Base-by-base conservation (phyloP, 1,140 invertebrate species). In the Drosophila nigrodunni region DNA sequence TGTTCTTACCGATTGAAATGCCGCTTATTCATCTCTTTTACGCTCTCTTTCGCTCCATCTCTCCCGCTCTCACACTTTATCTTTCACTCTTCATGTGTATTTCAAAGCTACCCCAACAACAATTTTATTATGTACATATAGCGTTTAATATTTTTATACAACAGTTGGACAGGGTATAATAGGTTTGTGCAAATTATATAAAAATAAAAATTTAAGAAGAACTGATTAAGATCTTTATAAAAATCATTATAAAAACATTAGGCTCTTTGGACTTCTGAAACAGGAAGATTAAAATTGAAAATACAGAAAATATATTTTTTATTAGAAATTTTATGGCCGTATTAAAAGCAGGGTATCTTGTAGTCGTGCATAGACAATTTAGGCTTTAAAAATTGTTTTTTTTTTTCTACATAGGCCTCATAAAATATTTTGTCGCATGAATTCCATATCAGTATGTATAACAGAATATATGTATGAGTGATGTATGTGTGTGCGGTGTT, bases 61-160 rank as follows among this genome's bases (percentile, higher is more conserved):
- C 5, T 15, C n/a, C 13, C 6, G 11, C 13, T 35, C 52, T 64
- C 43, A 30, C 52, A 13, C 7, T 34, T 10, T 35, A 13, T 37
- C 8, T 21, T 6, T 35, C n/a, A 13, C 7, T 11, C 13, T 35
- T 34, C 3, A 5, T 64, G 43, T 30, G 58, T 44, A 72, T 76
- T 78, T 66, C 35, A 73, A 72, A 72, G 67, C 77, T 81, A 76
- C 64, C 79, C 79, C 77, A 81, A 81, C 65, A 77, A 61, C 60
- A 62, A 77, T 70, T 70, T 73, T 77, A 65, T 74, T 81, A 52
- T 73, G 69, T 73, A 78, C 55, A 72, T 66, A 66, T 60, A 60
- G 47, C 54, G 55, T 67, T 76, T 58, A 69, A 78, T 75, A 67
- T 71, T 65, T 76, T 43, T 44, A 2, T 61, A 44, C 30, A 30